These are phyloP conservation scores for Heliconius eleuchia DNA, from an alignment of 1,140 invertebrate genomes.

Conservation along the genomic window DNA sequence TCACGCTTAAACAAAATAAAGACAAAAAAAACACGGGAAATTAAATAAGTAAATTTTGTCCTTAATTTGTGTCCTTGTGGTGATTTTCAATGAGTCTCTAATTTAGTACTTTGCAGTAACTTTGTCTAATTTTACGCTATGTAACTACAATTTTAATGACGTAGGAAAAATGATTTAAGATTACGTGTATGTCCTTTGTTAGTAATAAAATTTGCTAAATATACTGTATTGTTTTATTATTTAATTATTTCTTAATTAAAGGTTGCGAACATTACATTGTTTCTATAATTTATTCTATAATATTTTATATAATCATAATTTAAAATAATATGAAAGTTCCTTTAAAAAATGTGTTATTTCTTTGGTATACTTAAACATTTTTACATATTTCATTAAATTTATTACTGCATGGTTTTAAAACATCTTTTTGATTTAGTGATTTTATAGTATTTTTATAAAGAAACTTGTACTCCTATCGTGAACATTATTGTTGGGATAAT, in stretches of 20 bases:
- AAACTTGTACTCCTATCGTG: no score
- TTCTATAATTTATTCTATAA: neutral
- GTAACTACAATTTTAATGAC: slow-evolving; percentile 56
- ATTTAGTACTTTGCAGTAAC: slow-evolving; percentile 7
- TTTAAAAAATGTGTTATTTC: neutral
- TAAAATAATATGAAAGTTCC: neutral
- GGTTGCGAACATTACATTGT: neutral
- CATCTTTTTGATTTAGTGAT: no score
- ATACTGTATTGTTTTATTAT: slow-evolving; percentile 32
- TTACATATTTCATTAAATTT: neutral
- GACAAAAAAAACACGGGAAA: neutral
- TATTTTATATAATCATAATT: neutral
- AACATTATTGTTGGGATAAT: no score
- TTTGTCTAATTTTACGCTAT: slow-evolving; percentile 42
- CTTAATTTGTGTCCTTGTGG: neutral
- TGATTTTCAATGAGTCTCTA: slow-evolving; percentile 7
- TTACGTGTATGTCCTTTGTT: slow-evolving; percentile 68
- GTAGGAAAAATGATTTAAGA: slow-evolving; percentile 58
- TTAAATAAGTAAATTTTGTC: neutral
- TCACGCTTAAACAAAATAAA: slow-evolving; percentile 8
- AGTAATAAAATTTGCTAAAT: slow-evolving; percentile 67
- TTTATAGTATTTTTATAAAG: no score
- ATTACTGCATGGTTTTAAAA: no score
- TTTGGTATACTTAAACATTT: neutral
- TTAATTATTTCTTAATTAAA: slow-evolving; percentile 2